These are phyloP conservation scores for Macrochelys suwanniensis DNA, from an alignment of 2,797 vertebrate species.

Conservation along the genomic window DNA sequence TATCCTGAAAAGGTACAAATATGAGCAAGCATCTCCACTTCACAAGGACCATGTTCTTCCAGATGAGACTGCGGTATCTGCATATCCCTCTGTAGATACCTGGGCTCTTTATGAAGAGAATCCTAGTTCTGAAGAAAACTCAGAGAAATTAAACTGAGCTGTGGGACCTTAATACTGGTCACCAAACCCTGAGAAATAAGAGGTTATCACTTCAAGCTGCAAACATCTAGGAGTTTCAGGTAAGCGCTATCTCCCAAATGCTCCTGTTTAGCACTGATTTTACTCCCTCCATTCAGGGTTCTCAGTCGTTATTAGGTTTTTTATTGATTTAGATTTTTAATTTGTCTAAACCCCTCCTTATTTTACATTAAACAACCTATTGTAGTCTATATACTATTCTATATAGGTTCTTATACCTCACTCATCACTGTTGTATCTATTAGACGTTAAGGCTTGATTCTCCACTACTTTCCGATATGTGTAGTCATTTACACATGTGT, in stretches of 20 bases:
- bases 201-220: not conserved
- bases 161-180: not conserved
- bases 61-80: too few relatives aligned
- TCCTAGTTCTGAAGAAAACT: not conserved
- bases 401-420: too few relatives aligned
- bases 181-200: not conserved
- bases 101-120: not conserved
- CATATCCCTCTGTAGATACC: not conserved
- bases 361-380: not conserved
- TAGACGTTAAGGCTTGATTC: too few relatives aligned
- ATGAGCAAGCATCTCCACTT: not conserved
- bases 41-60: not conserved
- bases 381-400: not conserved
- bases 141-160: not conserved
- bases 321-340: not conserved
- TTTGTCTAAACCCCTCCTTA: not conserved
- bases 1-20: not conserved
- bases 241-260: too few relatives aligned
- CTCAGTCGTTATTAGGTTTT: not conserved
- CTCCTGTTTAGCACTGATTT: not conserved
- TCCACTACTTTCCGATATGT: too few relatives aligned
- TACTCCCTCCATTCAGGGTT: not conserved
- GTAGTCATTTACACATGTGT: too few relatives aligned
- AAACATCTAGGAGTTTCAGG: too few relatives aligned
- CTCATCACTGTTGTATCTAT: too few relatives aligned